Base-by-base conservation (phyloP, 2,797 vertebrate genomes). In the Streptopelia turtur region DNA sequence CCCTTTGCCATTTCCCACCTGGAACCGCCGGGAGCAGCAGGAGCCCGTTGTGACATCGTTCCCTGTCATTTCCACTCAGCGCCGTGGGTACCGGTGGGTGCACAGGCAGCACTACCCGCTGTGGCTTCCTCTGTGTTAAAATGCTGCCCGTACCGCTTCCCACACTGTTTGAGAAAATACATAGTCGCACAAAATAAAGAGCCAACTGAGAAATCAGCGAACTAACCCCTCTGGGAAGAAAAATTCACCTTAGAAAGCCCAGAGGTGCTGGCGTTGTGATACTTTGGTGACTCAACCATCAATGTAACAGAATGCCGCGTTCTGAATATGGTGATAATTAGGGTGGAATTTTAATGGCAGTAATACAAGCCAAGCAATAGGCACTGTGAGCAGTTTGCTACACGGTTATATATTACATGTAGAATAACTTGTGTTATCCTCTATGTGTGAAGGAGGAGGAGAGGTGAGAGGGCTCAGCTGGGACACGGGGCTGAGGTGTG, bases 351-450 rank as follows among this genome's bases (percentile, higher is more conserved):
- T 57, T 39, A 81, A 23, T 56, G 1, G 0, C 20, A 12, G 15
- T 20, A 20, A 57, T 57, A 23, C 13, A 70, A 15, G 23, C 57
- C 27, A 55, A 43, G 28, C 2, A 37, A 13, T 13, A 18, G 60
- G 59, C 11, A 6, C n/a, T n/a, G 53, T 49, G 35, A 60, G 22
- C 28, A 8, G 22, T 70, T 50, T 43, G 16, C 35, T 35, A 43
- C 6, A 16, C 49, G 53, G 33, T 65, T 23, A 3, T 17, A 25
- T 0, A 1, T 37, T 2, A 1, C 49, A 4, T 22, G 6, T 21
- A 22, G 59, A 49, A 56, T 49, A 71, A n/a, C 7, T 31, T 12
- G 20, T 52, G 16, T 61, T 57, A 30, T 22, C 75, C 30, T 60
- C 0, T 16, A 2, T 10, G 27, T 1, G 24, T 76, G 13, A 27